Base-by-base conservation (phyloP, 2,888 invertebrate species). In the Ennomos fuscantarius region DNA sequence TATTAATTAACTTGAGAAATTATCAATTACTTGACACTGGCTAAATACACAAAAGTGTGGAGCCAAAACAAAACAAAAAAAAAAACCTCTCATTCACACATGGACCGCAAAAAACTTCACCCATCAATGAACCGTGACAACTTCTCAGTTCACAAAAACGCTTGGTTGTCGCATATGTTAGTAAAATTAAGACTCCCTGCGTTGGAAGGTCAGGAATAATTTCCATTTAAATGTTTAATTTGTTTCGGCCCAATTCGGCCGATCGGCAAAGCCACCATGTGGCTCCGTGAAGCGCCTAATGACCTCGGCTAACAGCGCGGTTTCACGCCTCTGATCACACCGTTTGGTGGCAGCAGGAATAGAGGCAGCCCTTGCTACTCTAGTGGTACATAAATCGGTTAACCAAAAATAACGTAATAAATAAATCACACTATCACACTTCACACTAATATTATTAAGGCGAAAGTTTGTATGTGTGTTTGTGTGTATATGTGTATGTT, bases 141-240 rank as follows among this genome's bases (percentile, higher is more conserved):
- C 77, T 77, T 73, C 60, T 79, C 69, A 71, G 65, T 49, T 69
- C 68, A 79, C 75, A 79, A 84, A 85, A 78, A 74, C 50, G 62
- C 60, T 60, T 69, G 70, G 65, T 67, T 66, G 63, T 69, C 76
- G 70, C 88, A 86, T 79, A 84, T 86, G 86, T 77, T 76, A 75
- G 73, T 74, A 70, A 74, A 79, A 83, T 81, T 76, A 76, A 70
- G 79, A 76, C 84, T 84, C 84, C 84, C 85, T 84, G 84, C 81
- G 80, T 68, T 69, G 72, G 64, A 70, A 77, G 74, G 76, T 81
- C 79, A 76, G 81, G 78, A 78, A 78, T 86, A 87, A 89, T 89
- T 87, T 86, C 81, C 88, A 86, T 91, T 87, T 90, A 89, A 91
- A 90, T 89, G 89, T 89, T 89, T 90, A 88, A 92, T 92, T 89